Conservation (phyloP, 2,113 vertebrate genomes). For the Merops nubicus region DNA sequence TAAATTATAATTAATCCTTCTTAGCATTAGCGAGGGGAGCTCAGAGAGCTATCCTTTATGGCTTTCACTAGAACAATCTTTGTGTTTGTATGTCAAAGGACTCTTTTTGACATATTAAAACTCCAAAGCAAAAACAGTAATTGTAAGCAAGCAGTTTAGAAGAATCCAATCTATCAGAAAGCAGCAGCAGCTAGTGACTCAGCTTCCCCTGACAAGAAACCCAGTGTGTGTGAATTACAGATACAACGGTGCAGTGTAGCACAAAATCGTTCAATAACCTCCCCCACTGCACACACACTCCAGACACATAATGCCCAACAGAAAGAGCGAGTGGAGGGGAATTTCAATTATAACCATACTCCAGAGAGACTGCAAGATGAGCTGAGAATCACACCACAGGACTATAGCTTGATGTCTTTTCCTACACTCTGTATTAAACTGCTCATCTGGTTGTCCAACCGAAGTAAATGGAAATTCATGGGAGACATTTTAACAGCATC, state of each 20-base stretch:
- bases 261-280: background rate
- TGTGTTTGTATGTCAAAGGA: background rate
- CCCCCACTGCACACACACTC: background rate
- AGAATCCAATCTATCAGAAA: background rate
- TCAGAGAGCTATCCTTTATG: background rate
- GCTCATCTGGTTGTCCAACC: background rate
- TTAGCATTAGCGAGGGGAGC: background rate
- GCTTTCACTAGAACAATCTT: background rate
- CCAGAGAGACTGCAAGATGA: background rate
- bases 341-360: conserved; percentile 8
- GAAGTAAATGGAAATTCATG: background rate
- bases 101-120: background rate
- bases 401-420: background rate
- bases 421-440: background rate
- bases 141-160: background rate
- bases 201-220: conserved; percentile 30
- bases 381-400: background rate
- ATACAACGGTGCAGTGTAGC: conserved; percentile 35
- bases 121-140: background rate
- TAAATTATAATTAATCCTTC: conserved; percentile 21
- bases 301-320: conserved; percentile 2
- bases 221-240: conserved; percentile 22
- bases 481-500: background rate
- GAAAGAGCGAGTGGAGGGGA: background rate
- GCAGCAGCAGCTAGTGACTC: conserved; percentile 47